Base-by-base conservation (phyloP, 2,797 vertebrate species). In the Chaetodon trifasciatus region DNA sequence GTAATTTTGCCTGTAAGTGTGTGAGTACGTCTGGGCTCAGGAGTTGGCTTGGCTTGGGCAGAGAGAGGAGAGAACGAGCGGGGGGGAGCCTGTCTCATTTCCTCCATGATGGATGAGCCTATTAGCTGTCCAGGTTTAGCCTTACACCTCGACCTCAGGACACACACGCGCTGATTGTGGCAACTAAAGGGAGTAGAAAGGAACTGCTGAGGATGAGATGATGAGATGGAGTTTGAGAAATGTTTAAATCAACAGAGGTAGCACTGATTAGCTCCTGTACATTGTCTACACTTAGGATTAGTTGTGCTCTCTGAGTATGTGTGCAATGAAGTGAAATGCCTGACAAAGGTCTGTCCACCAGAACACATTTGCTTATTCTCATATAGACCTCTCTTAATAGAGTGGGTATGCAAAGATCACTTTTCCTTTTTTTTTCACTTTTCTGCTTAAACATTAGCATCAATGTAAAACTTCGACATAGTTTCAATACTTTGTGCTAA, bases 21-120 rank as follows among this genome's bases (percentile, higher is more conserved):
- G 78, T 82, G 82, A 86, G 79, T 80, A 58, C 16, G 79, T 89
- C 83, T 85, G 85, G 82, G 73, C 80, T 75, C 39, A 9, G 65
- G 70, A 82, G 76, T 63, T 80, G 85, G 82, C 78, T 77, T 53
- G 79, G 75, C 2, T 28, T 23, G 80, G 63, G 71, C 16, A 12
- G 44, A 44, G 73, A 74, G 67, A 62, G 76, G 72, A 84, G 81
- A 55, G 50, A n/a, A 28, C 32, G 70, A 23, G 73, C 3, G 46
- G 75, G 76, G 72, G 72, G 44, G 67, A 60, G 76, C 46, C 64
- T 82, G 89, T 93, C 91, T 95, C 79, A 88, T 94, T 94, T 91
- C 80, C 87, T 87, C 39, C 68, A 78, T 94, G 94, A 94, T 94
- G 87, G 91, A 94, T 95, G 88, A 86, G 78, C 82, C 88, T 80